These are phyloP conservation scores for Datnioides undecimradiatus DNA, from an alignment of 2,113 vertebrate species.

Conservation along the genomic window DNA sequence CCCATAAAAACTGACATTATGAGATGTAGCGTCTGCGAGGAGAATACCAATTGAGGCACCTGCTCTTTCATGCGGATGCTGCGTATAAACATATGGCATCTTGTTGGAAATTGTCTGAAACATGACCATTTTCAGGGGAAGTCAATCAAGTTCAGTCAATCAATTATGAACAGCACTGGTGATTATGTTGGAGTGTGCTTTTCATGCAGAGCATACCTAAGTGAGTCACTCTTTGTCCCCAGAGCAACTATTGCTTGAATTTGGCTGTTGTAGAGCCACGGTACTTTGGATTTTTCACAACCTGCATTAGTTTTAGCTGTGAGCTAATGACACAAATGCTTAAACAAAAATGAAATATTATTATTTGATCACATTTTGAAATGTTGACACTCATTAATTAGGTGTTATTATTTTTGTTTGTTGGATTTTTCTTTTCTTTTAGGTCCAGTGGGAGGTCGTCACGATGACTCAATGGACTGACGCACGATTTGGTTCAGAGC, in stretches of 20 bases:
- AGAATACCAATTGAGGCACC: conserved; percentile 40
- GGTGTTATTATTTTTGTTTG: neutral
- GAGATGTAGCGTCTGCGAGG: conserved; percentile 23
- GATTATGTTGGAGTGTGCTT: conserved; percentile 29
- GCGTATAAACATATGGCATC: conserved; percentile 27
- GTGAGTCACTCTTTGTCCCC: conserved; percentile 16
- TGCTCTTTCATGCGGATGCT: neutral
- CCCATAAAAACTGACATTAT: conserved; percentile 59
- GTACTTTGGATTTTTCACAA: neutral
- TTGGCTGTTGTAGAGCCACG: neutral
- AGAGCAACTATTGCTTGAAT: neutral
- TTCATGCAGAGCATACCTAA: conserved; percentile 29
- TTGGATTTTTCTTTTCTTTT: neutral
- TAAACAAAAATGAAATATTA: neutral
- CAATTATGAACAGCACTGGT: conserved; percentile 40
- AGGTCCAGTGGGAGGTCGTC: neutral
- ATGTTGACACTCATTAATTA: neutral
- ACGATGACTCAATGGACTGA: neutral
- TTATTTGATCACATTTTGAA: neutral
- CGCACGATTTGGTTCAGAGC: neutral
- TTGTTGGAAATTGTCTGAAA: conserved; percentile 39
- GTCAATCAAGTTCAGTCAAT: conserved; percentile 63
- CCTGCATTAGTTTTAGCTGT: neutral
- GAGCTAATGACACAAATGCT: neutral
- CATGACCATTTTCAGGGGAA: conserved; percentile 48